Evolutionary conservation across 2,797 vertebrate species (phyloP).

Genomic region (Sphaeramia orbicularis): DNA sequence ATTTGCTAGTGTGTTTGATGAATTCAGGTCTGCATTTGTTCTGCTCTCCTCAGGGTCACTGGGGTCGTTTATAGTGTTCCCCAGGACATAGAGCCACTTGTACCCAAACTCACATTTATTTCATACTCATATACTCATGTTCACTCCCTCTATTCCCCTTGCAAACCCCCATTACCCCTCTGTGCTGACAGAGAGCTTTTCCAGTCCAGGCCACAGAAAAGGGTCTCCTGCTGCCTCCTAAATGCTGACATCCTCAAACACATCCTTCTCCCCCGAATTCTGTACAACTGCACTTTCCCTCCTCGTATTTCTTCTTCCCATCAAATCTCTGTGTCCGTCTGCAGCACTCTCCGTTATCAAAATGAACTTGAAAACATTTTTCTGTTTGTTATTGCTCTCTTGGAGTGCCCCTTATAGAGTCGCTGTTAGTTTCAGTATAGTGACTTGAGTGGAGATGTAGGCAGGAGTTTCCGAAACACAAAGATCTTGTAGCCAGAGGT

Average conservation of each 20-base stretch:
- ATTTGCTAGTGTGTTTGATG: not conserved
- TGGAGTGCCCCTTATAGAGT: conserved; percentile 23
- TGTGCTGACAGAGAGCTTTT: conserved; percentile 79
- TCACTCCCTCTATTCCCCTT: conserved; percentile 29
- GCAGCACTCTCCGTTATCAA: conserved; percentile 44
- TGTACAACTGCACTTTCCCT: conserved; percentile 27
- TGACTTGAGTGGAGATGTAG: conserved; percentile 5
- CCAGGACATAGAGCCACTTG: conserved; percentile 26
- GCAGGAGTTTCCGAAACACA: too few relatives aligned
- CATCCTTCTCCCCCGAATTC: conserved; percentile 21
- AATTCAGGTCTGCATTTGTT: conserved; percentile 21
- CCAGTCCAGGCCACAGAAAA: conserved; percentile 55
- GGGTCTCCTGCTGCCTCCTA: conserved; percentile 60
- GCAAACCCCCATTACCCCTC: conserved; percentile 79
- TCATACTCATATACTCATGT: conserved; percentile 41
- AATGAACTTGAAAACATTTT: conserved; percentile 42
- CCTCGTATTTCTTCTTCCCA: conserved; percentile 24
- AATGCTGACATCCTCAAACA: conserved; percentile 68
- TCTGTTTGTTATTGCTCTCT: conserved; percentile 28
- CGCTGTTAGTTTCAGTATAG: conserved; percentile 45
- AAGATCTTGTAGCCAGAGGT: too few relatives aligned
- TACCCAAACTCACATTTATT: conserved; percentile 37
- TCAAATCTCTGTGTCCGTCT: conserved; percentile 37
- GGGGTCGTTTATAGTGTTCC: conserved; percentile 37
- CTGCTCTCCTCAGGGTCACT: conserved; percentile 23